Evolutionary conservation across 2,888 invertebrate genomes (phyloP).

Genomic region (Plebejus melissa): DNA sequence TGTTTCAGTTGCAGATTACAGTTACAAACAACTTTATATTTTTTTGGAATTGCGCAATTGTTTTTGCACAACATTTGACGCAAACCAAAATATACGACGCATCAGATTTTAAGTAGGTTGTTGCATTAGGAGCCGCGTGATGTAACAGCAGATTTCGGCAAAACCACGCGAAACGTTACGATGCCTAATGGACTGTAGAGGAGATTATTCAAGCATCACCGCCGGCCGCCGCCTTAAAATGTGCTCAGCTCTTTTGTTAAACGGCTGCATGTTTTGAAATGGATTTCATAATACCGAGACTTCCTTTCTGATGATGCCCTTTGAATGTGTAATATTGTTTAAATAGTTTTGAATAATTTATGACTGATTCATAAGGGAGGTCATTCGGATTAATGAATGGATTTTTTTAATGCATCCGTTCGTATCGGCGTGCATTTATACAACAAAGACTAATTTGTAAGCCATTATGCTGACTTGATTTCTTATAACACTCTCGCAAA

Average conservation of each 20-base stretch:
- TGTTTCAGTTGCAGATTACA: background rate
- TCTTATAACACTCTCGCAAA: background rate
- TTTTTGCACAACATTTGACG: background rate
- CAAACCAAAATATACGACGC: constrained; percentile 43
- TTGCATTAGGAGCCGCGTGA: constrained; percentile 48
- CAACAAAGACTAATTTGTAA: background rate
- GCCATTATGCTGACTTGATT: background rate
- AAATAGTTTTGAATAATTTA: constrained; percentile 25
- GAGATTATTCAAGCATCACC: constrained; percentile 37
- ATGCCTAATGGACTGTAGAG: constrained; percentile 60
- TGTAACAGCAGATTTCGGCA: constrained; percentile 62
- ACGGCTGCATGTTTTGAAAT: constrained; percentile 33
- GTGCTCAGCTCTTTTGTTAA: constrained; percentile 20
- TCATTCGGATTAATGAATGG: constrained; percentile 25
- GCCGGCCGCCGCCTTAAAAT: constrained; percentile 29
- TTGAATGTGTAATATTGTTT: constrained; percentile 30
- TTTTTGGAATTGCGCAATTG: background rate
- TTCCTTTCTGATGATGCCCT: constrained; percentile 35
- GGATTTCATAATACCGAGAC: constrained; percentile 34
- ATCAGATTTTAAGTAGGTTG: constrained; percentile 47
- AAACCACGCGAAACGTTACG: constrained; percentile 57
- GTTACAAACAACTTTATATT: background rate
- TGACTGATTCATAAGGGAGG: constrained; percentile 3
- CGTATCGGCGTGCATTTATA: background rate
- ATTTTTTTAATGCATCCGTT: constrained; percentile 27